Evolutionary conservation across 2,888 invertebrate genomes (phyloP).

Genomic region (Netelia melanura): DNA sequence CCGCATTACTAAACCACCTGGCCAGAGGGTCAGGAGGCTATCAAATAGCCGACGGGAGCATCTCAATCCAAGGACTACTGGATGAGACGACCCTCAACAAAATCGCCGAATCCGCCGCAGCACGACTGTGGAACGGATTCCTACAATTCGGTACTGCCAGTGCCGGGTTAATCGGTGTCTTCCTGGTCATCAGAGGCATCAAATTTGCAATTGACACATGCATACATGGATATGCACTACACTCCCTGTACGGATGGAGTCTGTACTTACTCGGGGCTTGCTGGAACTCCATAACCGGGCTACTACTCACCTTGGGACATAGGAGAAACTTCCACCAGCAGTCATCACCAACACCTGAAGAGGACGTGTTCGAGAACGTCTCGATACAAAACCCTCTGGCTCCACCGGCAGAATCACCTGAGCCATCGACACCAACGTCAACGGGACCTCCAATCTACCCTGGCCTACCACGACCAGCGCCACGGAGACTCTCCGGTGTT

Average conservation of each 20-base stretch:
- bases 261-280: background rate
- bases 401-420: too few species aligned
- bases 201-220: background rate
- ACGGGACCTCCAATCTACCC: too few species aligned
- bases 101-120: slow-evolving; percentile 32
- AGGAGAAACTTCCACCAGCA: background rate
- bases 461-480: too few species aligned
- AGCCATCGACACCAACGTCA: too few species aligned
- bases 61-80: slow-evolving; percentile 23
- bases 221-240: slow-evolving; percentile 2
- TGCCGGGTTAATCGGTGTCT: background rate
- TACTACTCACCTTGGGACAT: background rate
- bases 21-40: slow-evolving; percentile 37
- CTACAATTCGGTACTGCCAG: background rate
- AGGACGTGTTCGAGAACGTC: too few species aligned
- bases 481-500: too few species aligned
- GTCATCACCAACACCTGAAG: too few species aligned
- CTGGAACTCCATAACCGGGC: background rate
- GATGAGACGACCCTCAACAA: slow-evolving; percentile 46
- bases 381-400: too few species aligned
- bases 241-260: slow-evolving; percentile 16
- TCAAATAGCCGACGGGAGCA: background rate
- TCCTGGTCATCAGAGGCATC: background rate
- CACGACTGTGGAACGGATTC: background rate
- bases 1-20: slow-evolving; percentile 44